Base-by-base conservation (phyloP, 2,113 vertebrate genomes). In the Bagarius yarrelli region DNA sequence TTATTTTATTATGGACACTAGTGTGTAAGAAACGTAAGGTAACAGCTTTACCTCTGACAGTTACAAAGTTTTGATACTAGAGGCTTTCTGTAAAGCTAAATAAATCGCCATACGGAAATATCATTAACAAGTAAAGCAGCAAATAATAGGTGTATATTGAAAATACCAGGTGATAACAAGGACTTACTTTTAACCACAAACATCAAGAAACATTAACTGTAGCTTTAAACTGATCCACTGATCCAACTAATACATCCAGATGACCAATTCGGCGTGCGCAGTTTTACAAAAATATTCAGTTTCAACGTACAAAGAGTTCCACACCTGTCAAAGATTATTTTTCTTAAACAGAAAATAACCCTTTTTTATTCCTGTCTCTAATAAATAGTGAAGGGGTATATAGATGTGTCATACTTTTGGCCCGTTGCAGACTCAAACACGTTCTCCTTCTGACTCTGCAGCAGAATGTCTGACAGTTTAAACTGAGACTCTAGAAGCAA, bases 401-500 rank as follows among this genome's bases (percentile, higher is more conserved):
- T 56, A 47, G 15, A 61, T 44, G 2, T 18, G 59, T 36, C 87
- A 88, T 89, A 95, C 96, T 94, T 89, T 18, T 89, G 81, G 13
- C 81, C 88, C 66, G 89, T 83, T 13, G 88, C 88, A 8, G 79
- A 81, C 80, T 94, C 92, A 1, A 89, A 83, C 55, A 89, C 60
- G 83, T 95, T 97, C 79, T 95, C 95, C 86, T 91, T 91, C 88
- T 98, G 97, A 83, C 93, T 93, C 86, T 90, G 91, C 53, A 98
- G 91, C 84, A 99, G 90, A 85, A 93, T 88, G 87, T 93, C 88
- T 83, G 94, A 95, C 85, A 99, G 87, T 70, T 92, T 91, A 88
- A 95, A 99, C 79, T 96, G 96, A 87, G 93, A 91, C 89, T 99
- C 95, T 87, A 99, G 86, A 30, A 99, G 92, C 64, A 99, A 90